Evolutionary conservation across 2,888 invertebrate species (phyloP).

Genomic region (Crepidodera aurea): DNA sequence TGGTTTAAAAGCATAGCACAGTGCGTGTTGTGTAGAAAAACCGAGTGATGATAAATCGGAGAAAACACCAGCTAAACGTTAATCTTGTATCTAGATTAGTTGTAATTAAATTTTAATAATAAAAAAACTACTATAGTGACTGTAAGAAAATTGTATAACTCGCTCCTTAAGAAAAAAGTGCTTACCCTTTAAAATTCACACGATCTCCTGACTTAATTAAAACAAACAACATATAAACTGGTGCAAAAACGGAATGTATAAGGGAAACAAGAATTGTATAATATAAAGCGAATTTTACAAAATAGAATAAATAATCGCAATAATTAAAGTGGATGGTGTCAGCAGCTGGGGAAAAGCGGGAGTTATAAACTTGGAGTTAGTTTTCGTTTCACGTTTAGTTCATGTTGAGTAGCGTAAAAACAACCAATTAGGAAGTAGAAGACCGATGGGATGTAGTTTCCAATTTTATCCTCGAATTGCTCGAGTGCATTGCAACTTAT

Average conservation of each 20-base stretch:
- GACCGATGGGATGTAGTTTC: constrained; percentile 21
- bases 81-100: too few relatives aligned
- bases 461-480: constrained; percentile 22
- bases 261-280: not conserved
- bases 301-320: constrained; percentile 5
- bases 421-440: constrained; percentile 16
- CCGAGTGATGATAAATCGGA: too few relatives aligned
- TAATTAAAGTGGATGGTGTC: constrained; percentile 13
- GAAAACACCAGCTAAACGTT: too few relatives aligned
- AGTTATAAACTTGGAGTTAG: constrained; percentile 13
- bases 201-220: too few relatives aligned
- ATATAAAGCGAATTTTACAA: not conserved
- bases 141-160: too few relatives aligned
- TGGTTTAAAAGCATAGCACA: too few relatives aligned
- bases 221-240: not conserved
- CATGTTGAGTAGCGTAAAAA: constrained; percentile 7
- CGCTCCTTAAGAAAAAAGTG: too few relatives aligned
- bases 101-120: too few relatives aligned
- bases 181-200: too few relatives aligned
- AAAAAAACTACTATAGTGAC: too few relatives aligned
- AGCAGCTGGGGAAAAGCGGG: constrained; percentile 10
- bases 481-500: not conserved
- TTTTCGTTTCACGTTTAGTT: constrained; percentile 16
- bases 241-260: not conserved
- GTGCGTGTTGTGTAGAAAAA: too few relatives aligned